Evolutionary conservation across 2,888 invertebrate genomes (phyloP).

Genomic region (Drosophila subsilvestris): DNA sequence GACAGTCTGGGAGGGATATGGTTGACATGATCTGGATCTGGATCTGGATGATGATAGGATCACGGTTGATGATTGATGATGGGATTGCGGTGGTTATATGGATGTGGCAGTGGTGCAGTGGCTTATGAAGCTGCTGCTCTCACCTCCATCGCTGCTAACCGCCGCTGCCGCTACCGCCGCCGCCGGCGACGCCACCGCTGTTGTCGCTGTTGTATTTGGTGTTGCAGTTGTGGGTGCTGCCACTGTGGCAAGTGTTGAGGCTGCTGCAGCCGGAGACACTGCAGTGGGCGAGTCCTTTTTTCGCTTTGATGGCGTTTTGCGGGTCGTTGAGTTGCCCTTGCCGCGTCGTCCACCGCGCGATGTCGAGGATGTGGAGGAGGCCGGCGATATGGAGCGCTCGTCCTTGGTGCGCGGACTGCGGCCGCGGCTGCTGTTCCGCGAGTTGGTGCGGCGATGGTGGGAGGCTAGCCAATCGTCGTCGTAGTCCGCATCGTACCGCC

Average conservation of each 20-base stretch:
- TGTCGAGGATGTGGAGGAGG: conserved; percentile 81
- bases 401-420: conserved; percentile 81
- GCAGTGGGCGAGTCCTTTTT: conserved; percentile 70
- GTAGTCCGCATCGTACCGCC: conserved; percentile 83
- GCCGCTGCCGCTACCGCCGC: conserved; percentile 44
- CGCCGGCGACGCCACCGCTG: neutral
- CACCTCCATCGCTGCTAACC: conserved; percentile 49
- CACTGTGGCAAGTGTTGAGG: conserved; percentile 34
- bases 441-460: conserved; percentile 76
- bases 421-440: conserved; percentile 80
- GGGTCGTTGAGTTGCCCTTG: conserved; percentile 59
- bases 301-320: conserved; percentile 79
- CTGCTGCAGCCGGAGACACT: conserved; percentile 15
- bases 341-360: conserved; percentile 66
- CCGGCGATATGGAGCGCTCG: conserved; percentile 81
- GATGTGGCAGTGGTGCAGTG: conserved; percentile 43
- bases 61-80: conserved; percentile 3
- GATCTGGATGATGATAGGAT: conserved; percentile 12
- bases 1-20: neutral
- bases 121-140: conserved; percentile 47
- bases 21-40: neutral
- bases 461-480: conserved; percentile 84
- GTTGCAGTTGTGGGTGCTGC: conserved; percentile 50
- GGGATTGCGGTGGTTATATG: conserved; percentile 29
- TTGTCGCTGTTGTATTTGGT: conserved; percentile 15